Conservation (phyloP, 2,888 invertebrate species). For the Cantharis rustica region DNA sequence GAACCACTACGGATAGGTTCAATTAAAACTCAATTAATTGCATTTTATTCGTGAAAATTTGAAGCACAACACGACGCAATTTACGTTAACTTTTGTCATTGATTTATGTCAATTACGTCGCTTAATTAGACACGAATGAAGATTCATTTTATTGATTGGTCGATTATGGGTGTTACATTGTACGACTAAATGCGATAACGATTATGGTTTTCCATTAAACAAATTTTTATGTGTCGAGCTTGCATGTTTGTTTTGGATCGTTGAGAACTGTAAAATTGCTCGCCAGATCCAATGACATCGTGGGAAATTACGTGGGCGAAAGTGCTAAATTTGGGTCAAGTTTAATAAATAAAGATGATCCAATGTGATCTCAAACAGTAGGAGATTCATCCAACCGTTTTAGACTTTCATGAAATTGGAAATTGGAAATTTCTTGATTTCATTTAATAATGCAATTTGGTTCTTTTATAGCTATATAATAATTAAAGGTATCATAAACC, state of each 20-base stretch:
- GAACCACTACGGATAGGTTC: constrained; percentile 10
- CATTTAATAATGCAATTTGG: too few species aligned
- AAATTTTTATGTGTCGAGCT: not conserved
- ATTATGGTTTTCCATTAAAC: not conserved
- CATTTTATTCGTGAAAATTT: constrained; percentile 13
- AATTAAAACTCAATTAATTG: constrained; percentile 22
- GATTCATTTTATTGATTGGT: not conserved
- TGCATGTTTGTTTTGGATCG: not conserved
- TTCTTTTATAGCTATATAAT: too few species aligned
- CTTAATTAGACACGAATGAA: not conserved
- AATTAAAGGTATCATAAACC: too few species aligned
- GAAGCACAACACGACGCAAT: not conserved
- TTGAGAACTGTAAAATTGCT: not conserved
- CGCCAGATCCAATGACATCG: not conserved
- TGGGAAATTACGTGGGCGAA: not conserved
- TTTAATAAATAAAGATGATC: not conserved
- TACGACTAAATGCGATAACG: not conserved
- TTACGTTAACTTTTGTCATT: not conserved
- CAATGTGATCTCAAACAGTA: not conserved
- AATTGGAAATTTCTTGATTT: too few species aligned
- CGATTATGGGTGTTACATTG: not conserved
- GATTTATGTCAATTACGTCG: not conserved
- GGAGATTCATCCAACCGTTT: not conserved
- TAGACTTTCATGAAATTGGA: too few species aligned
- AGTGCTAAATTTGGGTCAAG: not conserved